Percentiles rank a stretch among this genome's conserved stretches.
Evolutionary conservation across 2,113 vertebrate species (phyloP).

Genomic region (Gallinago paraguaiae): DNA sequence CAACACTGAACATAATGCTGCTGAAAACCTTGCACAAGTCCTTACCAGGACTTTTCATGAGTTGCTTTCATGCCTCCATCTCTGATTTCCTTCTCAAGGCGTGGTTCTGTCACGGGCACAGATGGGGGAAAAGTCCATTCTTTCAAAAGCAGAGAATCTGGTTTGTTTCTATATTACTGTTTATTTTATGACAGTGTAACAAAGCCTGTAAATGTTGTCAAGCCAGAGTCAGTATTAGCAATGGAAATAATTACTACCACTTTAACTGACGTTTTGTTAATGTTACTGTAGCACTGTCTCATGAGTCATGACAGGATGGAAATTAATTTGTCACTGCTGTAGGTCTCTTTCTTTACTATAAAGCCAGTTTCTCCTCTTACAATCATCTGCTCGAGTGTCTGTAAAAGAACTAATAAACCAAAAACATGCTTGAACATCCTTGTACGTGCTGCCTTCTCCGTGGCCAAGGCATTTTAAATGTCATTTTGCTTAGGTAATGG

Average conservation of each 20-base stretch:
- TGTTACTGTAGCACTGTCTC: background rate
- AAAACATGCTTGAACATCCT: constrained; percentile 3
- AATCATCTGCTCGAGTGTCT: background rate
- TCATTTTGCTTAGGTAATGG: constrained; percentile 2
- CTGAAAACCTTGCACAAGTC: background rate
- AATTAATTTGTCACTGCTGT: constrained; percentile 65
- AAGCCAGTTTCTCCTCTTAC: constrained; percentile 15
- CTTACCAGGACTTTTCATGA: background rate
- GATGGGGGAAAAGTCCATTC: background rate
- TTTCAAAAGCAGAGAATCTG: constrained; percentile 9
- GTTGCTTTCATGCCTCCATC: background rate
- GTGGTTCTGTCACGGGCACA: background rate
- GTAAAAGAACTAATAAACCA: constrained; percentile 29
- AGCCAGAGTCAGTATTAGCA: constrained; percentile 32
- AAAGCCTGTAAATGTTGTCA: constrained; percentile 41
- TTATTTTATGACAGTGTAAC: constrained; percentile 47
- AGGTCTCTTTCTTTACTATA: constrained; percentile 56
- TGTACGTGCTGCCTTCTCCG: background rate
- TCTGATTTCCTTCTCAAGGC: background rate
- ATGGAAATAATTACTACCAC: constrained; percentile 50
- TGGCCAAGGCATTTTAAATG: background rate
- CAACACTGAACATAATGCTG: background rate
- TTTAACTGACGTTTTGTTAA: constrained; percentile 40
- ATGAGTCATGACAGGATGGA: constrained; percentile 61
- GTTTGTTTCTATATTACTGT: constrained; percentile 41